Conservation (phyloP, 2,797 vertebrate species). For the Mormyrus hasselquistii region DNA sequence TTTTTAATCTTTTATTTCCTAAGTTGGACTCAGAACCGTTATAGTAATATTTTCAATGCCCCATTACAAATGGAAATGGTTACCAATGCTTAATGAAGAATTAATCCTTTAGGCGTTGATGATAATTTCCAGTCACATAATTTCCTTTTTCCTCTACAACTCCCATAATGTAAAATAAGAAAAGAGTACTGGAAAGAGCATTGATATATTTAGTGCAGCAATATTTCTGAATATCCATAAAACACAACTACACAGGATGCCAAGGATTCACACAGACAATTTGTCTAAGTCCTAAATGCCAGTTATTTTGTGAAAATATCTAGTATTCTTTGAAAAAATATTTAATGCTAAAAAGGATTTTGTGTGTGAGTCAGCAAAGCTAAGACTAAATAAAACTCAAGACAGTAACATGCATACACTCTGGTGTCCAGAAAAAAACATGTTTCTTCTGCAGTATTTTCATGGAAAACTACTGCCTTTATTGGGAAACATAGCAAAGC, state of each 20-base stretch:
- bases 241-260: neutral
- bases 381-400: neutral
- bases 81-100: neutral
- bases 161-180: neutral
- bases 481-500: neutral
- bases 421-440: neutral
- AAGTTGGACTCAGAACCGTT: slow-evolving; percentile 28
- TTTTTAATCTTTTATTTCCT: slow-evolving; percentile 41
- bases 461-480: neutral
- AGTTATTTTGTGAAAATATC: neutral
- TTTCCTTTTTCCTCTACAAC: neutral
- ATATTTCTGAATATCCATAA: neutral
- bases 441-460: neutral
- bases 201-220: neutral
- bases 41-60: slow-evolving; percentile 28
- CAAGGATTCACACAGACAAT: neutral
- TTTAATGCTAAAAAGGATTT: neutral
- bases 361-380: neutral
- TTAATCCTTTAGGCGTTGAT: neutral
- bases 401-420: neutral
- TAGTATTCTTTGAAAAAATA: neutral
- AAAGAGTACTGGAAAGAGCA: neutral
- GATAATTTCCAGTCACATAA: neutral
- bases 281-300: neutral
- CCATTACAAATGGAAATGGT: neutral